Evolutionary conservation across 1,140 invertebrate genomes (phyloP), one percentile per base, ranked within the genome.

Genomic region (Tetraneura akinire): DNA sequence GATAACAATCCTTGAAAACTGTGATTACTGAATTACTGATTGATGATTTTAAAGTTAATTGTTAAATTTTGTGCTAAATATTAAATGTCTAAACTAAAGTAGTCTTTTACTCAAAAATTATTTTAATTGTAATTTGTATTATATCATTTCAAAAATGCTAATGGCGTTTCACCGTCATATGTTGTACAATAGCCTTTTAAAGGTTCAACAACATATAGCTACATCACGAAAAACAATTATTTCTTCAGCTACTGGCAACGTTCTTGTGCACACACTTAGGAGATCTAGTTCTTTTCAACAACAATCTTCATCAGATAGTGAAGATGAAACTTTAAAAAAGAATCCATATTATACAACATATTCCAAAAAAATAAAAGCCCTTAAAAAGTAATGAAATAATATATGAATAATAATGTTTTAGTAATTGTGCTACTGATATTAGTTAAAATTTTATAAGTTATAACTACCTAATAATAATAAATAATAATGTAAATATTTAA

Each of bases 371-470:
- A n/a, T 78, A 55, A 6, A 8, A 18, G 49, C 16, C 4, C 55
- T 78, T 18, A 78, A 78, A 62, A 45, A 78, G 55, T 55, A 78
- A 78, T n/a, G 14, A 53, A 53, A 53, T n/a, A n/a, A n/a, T n/a
- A n/a, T n/a, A n/a, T n/a, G n/a, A n/a, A n/a, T n/a, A n/a, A n/a
- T n/a, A 14, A 37, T 37, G 32, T 37, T 37, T 37, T 37, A 37
- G 32, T 37, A n/a, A n/a, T n/a, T n/a, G n/a, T n/a, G n/a, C n/a
- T n/a, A n/a, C n/a, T n/a, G n/a, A n/a, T n/a, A n/a, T n/a, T n/a
- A n/a, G n/a, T n/a, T n/a, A n/a, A n/a, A n/a, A n/a, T n/a, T n/a
- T n/a, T n/a, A n/a, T n/a, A n/a, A n/a, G n/a, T n/a, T n/a, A n/a
- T n/a, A n/a, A n/a, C n/a, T n/a, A n/a, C n/a, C n/a, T n/a, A n/a